Evolutionary conservation across 2,888 invertebrate genomes (phyloP).

Genomic region (Volucella inflata): DNA sequence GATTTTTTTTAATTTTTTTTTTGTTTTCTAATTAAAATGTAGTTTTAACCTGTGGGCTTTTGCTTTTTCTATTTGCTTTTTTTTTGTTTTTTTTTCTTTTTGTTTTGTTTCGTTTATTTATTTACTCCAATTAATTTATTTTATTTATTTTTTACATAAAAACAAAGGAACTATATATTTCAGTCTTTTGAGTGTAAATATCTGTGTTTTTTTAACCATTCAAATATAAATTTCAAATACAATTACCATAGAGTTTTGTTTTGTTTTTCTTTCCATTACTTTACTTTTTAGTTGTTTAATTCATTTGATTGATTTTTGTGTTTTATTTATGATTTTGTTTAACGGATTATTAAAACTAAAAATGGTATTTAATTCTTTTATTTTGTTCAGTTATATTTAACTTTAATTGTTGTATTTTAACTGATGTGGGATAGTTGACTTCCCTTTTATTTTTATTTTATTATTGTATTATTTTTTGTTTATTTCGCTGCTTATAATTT

Average conservation of each 20-base stretch:
- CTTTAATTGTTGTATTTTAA: slow-evolving; percentile 8
- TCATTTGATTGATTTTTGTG: slow-evolving; percentile 41
- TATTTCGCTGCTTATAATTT: not conserved
- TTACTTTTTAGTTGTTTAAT: slow-evolving; percentile 41
- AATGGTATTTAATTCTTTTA: slow-evolving; percentile 31
- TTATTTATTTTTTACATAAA: slow-evolving; percentile 83
- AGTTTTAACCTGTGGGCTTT: slow-evolving; percentile 75
- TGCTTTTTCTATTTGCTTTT: slow-evolving; percentile 76
- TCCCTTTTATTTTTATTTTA: slow-evolving; percentile 10
- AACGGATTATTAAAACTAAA: slow-evolving; percentile 34
- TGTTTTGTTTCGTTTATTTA: slow-evolving; percentile 76
- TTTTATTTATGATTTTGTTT: slow-evolving; percentile 9
- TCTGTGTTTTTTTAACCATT: slow-evolving; percentile 76
- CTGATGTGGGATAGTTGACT: not conserved
- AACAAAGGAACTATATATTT: slow-evolving; percentile 84
- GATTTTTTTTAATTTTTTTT: slow-evolving; percentile 69
- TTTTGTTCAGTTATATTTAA: slow-evolving; percentile 59
- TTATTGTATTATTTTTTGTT: slow-evolving; percentile 3
- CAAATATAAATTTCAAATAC: slow-evolving; percentile 78
- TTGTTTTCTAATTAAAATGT: slow-evolving; percentile 69
- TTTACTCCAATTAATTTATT: slow-evolving; percentile 82
- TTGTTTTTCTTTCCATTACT: slow-evolving; percentile 49
- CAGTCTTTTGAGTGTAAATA: slow-evolving; percentile 84
- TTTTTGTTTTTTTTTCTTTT: slow-evolving; percentile 76
- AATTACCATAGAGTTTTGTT: slow-evolving; percentile 77